Percentiles rank a stretch among this genome's conserved stretches.
These are phyloP conservation scores for Parelbella ahira DNA, from an alignment of 2,888 invertebrate genomes.

Conservation along the genomic window DNA sequence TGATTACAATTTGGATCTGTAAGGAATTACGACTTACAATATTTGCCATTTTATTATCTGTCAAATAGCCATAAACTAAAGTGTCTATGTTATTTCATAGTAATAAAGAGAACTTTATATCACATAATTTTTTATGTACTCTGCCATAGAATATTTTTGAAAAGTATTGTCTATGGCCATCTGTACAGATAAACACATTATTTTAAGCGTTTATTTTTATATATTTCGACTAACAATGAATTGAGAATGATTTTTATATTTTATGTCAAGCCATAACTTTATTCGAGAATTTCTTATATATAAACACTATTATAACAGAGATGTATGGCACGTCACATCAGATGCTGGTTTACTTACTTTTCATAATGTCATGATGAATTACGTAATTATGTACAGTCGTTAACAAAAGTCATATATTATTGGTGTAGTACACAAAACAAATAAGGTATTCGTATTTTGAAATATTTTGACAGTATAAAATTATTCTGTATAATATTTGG, in stretches of 20 bases:
- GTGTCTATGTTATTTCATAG: background rate
- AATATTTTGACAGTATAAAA: no score
- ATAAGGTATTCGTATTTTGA: no score
- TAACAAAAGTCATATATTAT: constrained; percentile 31
- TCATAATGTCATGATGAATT: constrained; percentile 58
- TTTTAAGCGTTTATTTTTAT: constrained; percentile 4
- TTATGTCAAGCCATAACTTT: constrained; percentile 34
- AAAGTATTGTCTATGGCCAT: constrained; percentile 5
- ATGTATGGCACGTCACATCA: constrained; percentile 74
- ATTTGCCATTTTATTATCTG: constrained; percentile 17
- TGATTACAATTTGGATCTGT: constrained; percentile 30
- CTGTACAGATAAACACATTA: constrained; percentile 10
- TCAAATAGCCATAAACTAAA: constrained; percentile 16
- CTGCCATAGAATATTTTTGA: no score
- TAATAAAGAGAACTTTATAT: background rate
- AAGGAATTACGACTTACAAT: constrained; percentile 19
- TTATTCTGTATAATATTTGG: no score
- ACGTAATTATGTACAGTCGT: constrained; percentile 43
- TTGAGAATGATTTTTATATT: constrained; percentile 23
- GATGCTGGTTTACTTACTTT: constrained; percentile 50
- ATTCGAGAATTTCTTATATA: constrained; percentile 52
- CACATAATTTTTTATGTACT: no score
- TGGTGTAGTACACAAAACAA: no score
- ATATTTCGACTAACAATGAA: constrained; percentile 20
- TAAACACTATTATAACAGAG: constrained; percentile 50